Evolutionary conservation across 2,797 vertebrate species (phyloP).

Genomic region (Molossus alvarezi): DNA sequence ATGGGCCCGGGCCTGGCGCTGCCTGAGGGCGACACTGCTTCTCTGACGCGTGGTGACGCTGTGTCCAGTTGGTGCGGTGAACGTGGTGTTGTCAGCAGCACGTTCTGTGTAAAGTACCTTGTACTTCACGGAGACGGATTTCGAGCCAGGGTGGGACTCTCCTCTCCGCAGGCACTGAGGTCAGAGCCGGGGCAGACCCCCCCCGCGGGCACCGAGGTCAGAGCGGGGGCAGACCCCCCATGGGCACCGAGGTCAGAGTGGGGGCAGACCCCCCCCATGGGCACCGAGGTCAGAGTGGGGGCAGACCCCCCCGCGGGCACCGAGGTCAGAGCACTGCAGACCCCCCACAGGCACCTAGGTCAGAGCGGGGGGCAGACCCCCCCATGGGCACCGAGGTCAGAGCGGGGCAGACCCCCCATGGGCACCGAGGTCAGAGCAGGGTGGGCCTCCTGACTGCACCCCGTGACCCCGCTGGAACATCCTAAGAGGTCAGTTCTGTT

Average conservation of each 20-base stretch:
- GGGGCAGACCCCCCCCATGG: too few species aligned
- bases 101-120: fast-evolving
- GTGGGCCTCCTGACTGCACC: neutral
- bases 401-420: too few species aligned
- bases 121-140: fast-evolving
- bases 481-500: neutral
- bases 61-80: neutral
- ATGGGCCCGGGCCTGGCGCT: neutral
- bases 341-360: too few species aligned
- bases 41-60: neutral
- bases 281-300: neutral
- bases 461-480: neutral
- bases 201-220: too few species aligned
- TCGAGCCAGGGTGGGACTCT: fast-evolving
- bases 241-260: too few species aligned
- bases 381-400: too few species aligned
- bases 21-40: neutral
- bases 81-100: neutral
- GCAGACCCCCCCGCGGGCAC: too few species aligned
- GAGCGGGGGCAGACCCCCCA: too few species aligned
- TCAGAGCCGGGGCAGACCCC: too few species aligned
- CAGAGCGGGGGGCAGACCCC: too few species aligned
- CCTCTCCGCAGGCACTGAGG: fast-evolving
- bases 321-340: too few species aligned
- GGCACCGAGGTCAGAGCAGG: neutral